phyloP scores from a whole-genome alignment of 2,113 vertebrate species.

The Dasyprocta punctata region DNA sequence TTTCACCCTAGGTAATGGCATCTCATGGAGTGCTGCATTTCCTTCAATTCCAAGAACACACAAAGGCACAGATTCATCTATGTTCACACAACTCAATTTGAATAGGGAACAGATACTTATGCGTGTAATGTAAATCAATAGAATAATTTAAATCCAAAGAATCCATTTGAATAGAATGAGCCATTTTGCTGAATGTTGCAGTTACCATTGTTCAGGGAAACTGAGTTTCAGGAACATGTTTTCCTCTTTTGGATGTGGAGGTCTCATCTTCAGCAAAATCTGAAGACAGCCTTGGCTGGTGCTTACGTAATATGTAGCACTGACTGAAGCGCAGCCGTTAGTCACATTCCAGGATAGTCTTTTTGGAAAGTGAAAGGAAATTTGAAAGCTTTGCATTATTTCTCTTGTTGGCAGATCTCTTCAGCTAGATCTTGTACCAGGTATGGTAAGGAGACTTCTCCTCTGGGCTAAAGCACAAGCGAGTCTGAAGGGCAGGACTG shows the following conservation, averaged over 20 bases:
- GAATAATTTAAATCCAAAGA: background rate
- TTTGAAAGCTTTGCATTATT: background rate
- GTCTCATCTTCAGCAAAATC: background rate
- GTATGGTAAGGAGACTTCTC: background rate
- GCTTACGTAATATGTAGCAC: fast-evolving
- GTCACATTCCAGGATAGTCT: background rate
- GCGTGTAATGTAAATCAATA: background rate
- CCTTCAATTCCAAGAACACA: background rate
- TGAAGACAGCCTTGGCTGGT: background rate
- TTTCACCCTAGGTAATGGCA: background rate
- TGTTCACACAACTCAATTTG: background rate
- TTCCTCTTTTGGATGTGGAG: background rate
- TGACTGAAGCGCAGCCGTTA: background rate
- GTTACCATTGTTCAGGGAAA: background rate
- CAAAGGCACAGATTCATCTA: background rate
- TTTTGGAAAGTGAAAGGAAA: background rate
- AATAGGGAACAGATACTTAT: background rate
- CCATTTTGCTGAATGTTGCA: background rate
- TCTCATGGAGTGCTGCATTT: background rate
- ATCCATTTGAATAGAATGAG: background rate
- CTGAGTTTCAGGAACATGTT: background rate
- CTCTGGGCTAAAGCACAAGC: too few relatives aligned
- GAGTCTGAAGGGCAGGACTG: background rate
- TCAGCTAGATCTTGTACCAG: background rate
- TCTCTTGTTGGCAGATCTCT: background rate